Evolutionary conservation across 2,113 vertebrate species (phyloP).

Genomic region (Grammomys surdaster): DNA sequence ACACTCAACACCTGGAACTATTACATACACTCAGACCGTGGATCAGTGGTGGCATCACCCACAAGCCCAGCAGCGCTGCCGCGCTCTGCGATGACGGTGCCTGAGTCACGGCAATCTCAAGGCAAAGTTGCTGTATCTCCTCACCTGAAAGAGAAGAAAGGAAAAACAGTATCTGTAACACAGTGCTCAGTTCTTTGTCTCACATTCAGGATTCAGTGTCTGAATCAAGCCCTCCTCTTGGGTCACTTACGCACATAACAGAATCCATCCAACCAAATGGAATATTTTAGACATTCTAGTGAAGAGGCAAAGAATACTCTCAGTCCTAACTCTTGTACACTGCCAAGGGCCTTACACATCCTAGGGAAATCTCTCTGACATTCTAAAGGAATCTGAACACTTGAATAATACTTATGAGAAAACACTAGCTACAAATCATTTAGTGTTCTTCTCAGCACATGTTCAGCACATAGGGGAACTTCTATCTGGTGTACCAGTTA

Average conservation of each 20-base stretch:
- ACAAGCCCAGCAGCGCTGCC: constrained; percentile 93
- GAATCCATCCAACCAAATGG: neutral
- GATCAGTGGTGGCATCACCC: constrained; percentile 93
- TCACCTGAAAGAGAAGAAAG: constrained; percentile 88
- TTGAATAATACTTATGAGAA: neutral
- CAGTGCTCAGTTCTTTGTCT: constrained; percentile 18
- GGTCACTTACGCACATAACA: neutral
- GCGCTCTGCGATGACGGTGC: constrained; percentile 94
- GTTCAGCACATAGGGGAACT: neutral
- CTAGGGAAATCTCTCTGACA: neutral
- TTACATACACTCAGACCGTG: constrained; percentile 92
- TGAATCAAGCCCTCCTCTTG: neutral
- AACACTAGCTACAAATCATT: neutral
- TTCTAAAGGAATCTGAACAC: neutral
- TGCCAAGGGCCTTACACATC: neutral
- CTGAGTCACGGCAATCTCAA: constrained; percentile 92
- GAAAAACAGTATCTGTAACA: neutral
- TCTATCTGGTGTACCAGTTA: neutral
- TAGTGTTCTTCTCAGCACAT: neutral
- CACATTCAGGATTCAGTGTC: constrained; percentile 8
- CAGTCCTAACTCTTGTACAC: neutral
- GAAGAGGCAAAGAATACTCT: neutral
- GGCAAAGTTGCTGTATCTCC: constrained; percentile 93
- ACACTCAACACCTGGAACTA: neutral
- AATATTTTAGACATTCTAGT: neutral